Conservation (phyloP, 2,113 vertebrate species). For the Oceanodroma tethys region DNA sequence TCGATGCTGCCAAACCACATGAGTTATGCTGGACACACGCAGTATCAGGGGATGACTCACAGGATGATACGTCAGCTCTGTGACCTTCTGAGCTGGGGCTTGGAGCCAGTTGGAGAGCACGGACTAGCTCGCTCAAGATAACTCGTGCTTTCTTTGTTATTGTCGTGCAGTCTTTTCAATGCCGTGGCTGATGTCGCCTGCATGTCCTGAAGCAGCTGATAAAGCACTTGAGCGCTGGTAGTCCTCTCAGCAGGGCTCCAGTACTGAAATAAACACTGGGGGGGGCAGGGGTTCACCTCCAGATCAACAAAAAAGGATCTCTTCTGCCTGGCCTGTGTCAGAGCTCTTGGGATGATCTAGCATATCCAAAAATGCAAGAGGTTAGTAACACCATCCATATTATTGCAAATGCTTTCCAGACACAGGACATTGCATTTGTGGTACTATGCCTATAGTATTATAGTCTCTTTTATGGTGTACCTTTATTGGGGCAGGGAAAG, state of each 20-base stretch:
- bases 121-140: background rate
- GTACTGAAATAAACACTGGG: background rate
- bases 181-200: background rate
- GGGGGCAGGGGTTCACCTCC: background rate
- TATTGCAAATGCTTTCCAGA: background rate
- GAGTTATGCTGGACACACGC: background rate
- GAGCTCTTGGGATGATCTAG: background rate
- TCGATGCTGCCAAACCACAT: background rate
- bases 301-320: background rate
- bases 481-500: background rate
- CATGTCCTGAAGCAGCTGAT: background rate
- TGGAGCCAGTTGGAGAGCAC: background rate
- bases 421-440: background rate
- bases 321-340: background rate
- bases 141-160: background rate
- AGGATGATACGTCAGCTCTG: background rate
- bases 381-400: background rate
- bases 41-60: background rate
- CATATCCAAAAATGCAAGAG: background rate
- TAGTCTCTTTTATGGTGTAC: background rate
- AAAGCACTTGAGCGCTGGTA: background rate
- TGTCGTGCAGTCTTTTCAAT: background rate
- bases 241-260: background rate
- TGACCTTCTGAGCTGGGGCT: slow-evolving; percentile 21
- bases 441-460: background rate